Conservation (phyloP, 2,113 vertebrate genomes). For the Variabilichromis moorii region DNA sequence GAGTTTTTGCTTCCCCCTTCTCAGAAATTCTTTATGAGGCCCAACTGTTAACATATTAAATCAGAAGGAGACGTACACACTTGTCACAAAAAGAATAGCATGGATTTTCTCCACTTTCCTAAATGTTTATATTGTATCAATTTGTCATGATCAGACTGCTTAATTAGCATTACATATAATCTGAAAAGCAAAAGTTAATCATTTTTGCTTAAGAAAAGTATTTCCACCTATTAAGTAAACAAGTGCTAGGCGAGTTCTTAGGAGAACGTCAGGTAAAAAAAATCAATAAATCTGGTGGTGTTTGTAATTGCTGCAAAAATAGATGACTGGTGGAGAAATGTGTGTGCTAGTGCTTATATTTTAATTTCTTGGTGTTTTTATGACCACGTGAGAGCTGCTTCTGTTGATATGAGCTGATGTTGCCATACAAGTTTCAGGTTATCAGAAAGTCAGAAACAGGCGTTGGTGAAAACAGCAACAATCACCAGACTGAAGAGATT, state of each 20-base stretch:
- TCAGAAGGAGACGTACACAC: conserved; percentile 22
- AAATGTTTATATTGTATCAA: conserved; percentile 5
- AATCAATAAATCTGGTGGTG: neutral
- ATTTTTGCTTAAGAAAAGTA: neutral
- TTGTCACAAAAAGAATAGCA: conserved; percentile 4
- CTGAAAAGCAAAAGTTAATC: neutral
- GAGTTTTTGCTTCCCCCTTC: neutral
- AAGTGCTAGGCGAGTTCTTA: neutral
- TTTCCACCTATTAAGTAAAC: neutral
- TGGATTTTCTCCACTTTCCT: neutral
- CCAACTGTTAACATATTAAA: conserved; percentile 31
- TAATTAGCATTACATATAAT: neutral
- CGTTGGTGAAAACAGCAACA: neutral
- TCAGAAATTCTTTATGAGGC: neutral
- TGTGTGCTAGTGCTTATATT: neutral
- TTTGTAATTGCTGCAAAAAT: neutral
- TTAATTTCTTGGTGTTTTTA: neutral
- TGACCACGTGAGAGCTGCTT: neutral
- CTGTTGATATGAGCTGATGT: neutral
- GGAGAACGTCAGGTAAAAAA: neutral
- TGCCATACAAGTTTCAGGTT: neutral
- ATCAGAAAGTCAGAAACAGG: neutral
- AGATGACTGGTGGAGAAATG: neutral
- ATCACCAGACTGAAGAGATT: neutral
- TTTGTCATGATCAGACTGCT: conserved; percentile 9